Base-by-base conservation (phyloP, 1,140 invertebrate species). In the Nasonia vitripennis region DNA sequence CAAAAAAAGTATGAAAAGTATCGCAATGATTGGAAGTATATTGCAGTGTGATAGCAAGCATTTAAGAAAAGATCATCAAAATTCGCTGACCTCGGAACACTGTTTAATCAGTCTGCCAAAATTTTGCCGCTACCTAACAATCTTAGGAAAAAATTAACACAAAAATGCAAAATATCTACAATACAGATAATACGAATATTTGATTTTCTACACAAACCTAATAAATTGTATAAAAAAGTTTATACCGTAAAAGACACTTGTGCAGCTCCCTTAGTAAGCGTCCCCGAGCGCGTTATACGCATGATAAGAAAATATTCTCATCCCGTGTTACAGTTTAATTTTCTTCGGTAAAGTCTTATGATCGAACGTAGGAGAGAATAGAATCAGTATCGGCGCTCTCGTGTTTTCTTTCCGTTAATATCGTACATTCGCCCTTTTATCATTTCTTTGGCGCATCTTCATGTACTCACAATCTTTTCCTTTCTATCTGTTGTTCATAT, bases 31-130 rank as follows among this genome's bases (percentile, higher is more conserved):
- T 83, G n/a, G 12, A 78, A 68, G 77, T 83, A 62, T 78, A 62
- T 78, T 48, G 20, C n/a, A 83, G 51, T 78, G 27, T n/a, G 12
- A 45, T 83, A 27, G 45, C 34, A 45, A 82, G 48, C 68, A 71
- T 71, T 81, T 73, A 51, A 73, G 27, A 51, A 74, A n/a, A 12
- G 48, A 10, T 73, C 68, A 14, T 82, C 45, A 55, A 55, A 62
- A 82, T 41, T 82, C 70, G 12, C n/a, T 74, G 37, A 74, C 31
- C 70, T 31, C n/a, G 2, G 48, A 55, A 75, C 71, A 74, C 37
- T 81, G n/a, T 81, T 48, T 20, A 83, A 83, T 82, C 81, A 82
- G 71, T 75, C 71, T 75, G 81, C 7, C 48, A 62, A 55, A 82
- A 62, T 62, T 75, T 75, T 3, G 48, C 68, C 27, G 9, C 68